Evolutionary conservation across 2,113 vertebrate genomes (phyloP), one percentile per base, ranked within the genome.

Genomic region (Passer domesticus): DNA sequence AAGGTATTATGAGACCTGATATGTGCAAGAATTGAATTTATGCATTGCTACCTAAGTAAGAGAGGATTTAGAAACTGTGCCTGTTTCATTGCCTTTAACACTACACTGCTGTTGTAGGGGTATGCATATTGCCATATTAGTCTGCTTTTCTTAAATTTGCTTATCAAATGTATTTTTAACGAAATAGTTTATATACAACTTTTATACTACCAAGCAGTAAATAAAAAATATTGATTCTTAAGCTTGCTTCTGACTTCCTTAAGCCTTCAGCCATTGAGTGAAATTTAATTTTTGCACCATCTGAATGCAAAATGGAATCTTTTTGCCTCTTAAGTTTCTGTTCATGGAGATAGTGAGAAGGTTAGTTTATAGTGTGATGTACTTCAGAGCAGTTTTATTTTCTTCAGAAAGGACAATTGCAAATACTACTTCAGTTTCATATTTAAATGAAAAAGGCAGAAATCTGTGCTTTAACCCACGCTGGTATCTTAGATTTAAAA

Each of bases 161-260:
- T 60, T 92, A 95, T 97, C 66, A 91, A 74, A 91, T 96, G 92
- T 98, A 97, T 98, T 98, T 98, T 98, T 98, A 98, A 98, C 97
- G 89, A 80, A 95, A 91, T 72, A 96, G 96, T 98, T 98, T 97
- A 89, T 97, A 97, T 95, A 89, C 27, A 78, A 96, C 83, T 98
- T 98, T 98, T 98, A 90, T 98, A 98, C 97, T 98, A 97, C 95
- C 94, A 96, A 97, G 75, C 85, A 95, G 89, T 97, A 95, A 97
- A 97, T 96, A 97, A 97, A 96, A 97, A 90, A 85, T 86, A 59
- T 2, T 49, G 63, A 70, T 96, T 95, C 85, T 58, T 96, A 89
- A 90, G 10, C 16, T 66, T 47, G 15, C n/a, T 60, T 55, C 52
- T 92, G 80, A 64, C 30, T 96, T 90, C 15, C 20, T 95, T 88